Percentiles rank a stretch among this genome's conserved stretches.
Evolutionary conservation across 2,113 vertebrate genomes (phyloP).

Genomic region (Orycteropus afer): DNA sequence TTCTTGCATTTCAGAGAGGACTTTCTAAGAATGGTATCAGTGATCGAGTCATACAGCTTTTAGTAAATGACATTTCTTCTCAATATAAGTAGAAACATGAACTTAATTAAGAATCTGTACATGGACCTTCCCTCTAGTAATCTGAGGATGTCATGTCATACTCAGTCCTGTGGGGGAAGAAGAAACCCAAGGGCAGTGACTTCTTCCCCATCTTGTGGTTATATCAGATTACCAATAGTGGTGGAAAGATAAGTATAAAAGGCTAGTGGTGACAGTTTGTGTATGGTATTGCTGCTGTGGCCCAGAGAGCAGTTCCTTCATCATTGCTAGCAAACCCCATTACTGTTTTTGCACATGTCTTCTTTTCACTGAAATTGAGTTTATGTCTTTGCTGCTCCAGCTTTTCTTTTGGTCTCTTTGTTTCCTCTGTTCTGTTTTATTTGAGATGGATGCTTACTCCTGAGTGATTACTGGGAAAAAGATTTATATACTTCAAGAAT

Average conservation of each 20-base stretch:
- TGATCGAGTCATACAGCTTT: slow-evolving; percentile 9
- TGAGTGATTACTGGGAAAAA: slow-evolving; percentile 13
- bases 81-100: slow-evolving; percentile 2
- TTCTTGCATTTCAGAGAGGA: slow-evolving; percentile 19
- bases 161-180: not conserved
- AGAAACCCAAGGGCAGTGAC: not conserved
- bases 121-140: not conserved
- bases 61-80: not conserved
- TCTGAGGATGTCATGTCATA: not conserved
- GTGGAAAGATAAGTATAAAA: not conserved
- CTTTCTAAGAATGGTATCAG: not conserved
- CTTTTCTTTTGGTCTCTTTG: not conserved
- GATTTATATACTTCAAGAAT: not conserved
- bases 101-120: slow-evolving; percentile 17
- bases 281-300: not conserved
- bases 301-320: not conserved
- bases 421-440: slow-evolving; percentile 16
- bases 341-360: not conserved
- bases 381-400: not conserved
- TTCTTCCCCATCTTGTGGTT: not conserved
- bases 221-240: not conserved
- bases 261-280: not conserved
- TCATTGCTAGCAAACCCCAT: not conserved
- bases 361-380: not conserved
- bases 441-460: slow-evolving; percentile 2